Percentiles rank a stretch among this genome's conserved stretches.
phyloP scores from a whole-genome alignment of 2,797 vertebrate species.

The Amblyraja radiata region DNA sequence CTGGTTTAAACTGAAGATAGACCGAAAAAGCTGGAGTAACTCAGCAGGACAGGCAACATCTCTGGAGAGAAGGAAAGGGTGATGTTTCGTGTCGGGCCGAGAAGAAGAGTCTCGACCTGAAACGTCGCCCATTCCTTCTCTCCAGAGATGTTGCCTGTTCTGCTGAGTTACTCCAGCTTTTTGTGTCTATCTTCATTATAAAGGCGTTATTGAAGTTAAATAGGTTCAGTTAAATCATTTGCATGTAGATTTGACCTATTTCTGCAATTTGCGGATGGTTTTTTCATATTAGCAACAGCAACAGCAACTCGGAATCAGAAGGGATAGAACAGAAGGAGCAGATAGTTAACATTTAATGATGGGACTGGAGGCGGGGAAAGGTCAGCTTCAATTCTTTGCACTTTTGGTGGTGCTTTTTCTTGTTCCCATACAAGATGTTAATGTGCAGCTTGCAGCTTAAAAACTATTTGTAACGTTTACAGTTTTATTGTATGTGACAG shows the following conservation, averaged over 20 bases:
- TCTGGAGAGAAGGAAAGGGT: too few species aligned
- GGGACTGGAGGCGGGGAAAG: not conserved
- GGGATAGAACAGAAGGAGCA: not conserved
- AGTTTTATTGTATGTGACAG: not conserved
- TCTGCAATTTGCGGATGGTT: not conserved
- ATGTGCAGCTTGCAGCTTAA: not conserved
- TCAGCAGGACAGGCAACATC: too few species aligned
- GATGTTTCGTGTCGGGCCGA: too few species aligned
- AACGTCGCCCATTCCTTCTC: too few species aligned
- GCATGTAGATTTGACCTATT: not conserved
- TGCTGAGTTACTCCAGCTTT: not conserved
- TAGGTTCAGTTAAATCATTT: not conserved
- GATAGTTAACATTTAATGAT: not conserved
- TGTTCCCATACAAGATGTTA: not conserved
- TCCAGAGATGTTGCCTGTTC: too few species aligned
- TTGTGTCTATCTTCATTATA: not conserved
- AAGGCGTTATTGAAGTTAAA: not conserved
- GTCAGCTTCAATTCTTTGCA: not conserved
- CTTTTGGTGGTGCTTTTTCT: not conserved
- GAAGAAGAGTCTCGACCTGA: too few species aligned
- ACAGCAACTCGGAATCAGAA: not conserved
- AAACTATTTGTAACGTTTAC: not conserved
- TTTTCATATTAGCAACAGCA: not conserved
- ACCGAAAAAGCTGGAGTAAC: too few species aligned
- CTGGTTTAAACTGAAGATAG: too few species aligned